Evolutionary conservation across 2,797 vertebrate genomes (phyloP), one percentile per base, ranked within the genome.

Genomic region (Octomys mimax): DNA sequence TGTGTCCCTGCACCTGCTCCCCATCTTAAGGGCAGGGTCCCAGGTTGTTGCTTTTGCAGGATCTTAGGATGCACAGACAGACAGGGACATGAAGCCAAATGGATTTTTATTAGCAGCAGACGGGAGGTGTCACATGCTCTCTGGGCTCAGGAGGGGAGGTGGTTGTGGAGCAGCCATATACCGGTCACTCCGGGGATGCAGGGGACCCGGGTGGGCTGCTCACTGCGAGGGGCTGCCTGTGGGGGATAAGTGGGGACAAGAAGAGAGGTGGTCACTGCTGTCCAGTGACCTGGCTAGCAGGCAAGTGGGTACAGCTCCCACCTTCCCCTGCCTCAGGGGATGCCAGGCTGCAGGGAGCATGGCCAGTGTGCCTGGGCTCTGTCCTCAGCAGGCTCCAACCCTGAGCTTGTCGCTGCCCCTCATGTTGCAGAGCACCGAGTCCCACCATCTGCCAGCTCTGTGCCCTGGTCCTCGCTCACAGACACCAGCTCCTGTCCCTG

Each of bases 31-130:
- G 70, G 36, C 70, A 71, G 24, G 36, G 70, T 2, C 10, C 21
- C 10, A 13, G 39, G 39, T 22, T n/a, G 33, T 73, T 22, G 39
- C 39, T 26, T 39, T 22, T 73, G 24, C 39, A 42, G 70, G 21
- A 39, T 3, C 19, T 52, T 18, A 16, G 78, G 92, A 83, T 62
- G 86, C 61, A 94, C 42, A 86, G 81, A 90, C 6, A 46, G 46
- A 80, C 3, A 24, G 59, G 92, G 75, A 77, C 3, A 49, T 46
- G 80, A 92, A 95, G 77, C 62, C 1, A 14, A 86, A 57, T 70
- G 49, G 42, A 61, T 36, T 82, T 94, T 95, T 94, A 95, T 96
- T 94, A 95, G 92, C 73, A 89, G 91, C 86, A 70, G n/a, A 36
- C 52, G 78, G 85, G 89, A 66, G 46, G 46, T 13, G 49, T 94